These are phyloP conservation scores for Heterotis niloticus DNA, from an alignment of 2,113 vertebrate species.

Conservation along the genomic window DNA sequence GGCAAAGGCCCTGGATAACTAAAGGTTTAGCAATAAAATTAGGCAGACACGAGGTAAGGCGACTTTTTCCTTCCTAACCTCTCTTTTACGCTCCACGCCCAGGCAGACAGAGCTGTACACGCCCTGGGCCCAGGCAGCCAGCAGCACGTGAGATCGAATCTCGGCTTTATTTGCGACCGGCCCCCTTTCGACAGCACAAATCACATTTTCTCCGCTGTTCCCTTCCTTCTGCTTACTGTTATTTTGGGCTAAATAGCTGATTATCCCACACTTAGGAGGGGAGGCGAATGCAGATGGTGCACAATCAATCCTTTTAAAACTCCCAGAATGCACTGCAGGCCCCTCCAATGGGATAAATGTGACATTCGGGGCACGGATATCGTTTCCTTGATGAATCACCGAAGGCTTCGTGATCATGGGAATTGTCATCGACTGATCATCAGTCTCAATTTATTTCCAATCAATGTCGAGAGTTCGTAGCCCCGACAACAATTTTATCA, in stretches of 20 bases:
- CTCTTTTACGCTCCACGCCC: no score
- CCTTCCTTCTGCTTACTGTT: constrained; percentile 30
- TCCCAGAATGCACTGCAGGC: constrained; percentile 52
- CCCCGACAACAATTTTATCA: constrained; percentile 52
- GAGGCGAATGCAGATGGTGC: constrained; percentile 47
- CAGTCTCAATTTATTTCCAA: constrained; percentile 73
- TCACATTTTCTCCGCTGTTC: constrained; percentile 35
- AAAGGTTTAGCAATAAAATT: no score
- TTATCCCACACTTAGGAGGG: constrained; percentile 51
- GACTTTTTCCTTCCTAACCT: no score
- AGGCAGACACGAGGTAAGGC: no score
- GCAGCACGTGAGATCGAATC: constrained; percentile 10
- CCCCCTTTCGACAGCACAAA: constrained; percentile 37
- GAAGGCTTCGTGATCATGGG: constrained; percentile 68
- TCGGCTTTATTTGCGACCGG: background rate
- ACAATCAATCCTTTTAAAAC: constrained; percentile 68
- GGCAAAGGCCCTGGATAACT: no score
- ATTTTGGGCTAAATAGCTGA: constrained; percentile 52
- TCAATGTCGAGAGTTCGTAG: constrained; percentile 59
- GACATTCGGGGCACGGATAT: constrained; percentile 63
- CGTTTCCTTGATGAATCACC: constrained; percentile 70
- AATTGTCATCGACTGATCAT: constrained; percentile 70
- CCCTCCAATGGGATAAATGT: constrained; percentile 60
- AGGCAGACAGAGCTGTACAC: no score
- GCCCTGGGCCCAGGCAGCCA: background rate